Base-by-base conservation (phyloP, 1,140 invertebrate species). In the Dreissena rostriformis region DNA sequence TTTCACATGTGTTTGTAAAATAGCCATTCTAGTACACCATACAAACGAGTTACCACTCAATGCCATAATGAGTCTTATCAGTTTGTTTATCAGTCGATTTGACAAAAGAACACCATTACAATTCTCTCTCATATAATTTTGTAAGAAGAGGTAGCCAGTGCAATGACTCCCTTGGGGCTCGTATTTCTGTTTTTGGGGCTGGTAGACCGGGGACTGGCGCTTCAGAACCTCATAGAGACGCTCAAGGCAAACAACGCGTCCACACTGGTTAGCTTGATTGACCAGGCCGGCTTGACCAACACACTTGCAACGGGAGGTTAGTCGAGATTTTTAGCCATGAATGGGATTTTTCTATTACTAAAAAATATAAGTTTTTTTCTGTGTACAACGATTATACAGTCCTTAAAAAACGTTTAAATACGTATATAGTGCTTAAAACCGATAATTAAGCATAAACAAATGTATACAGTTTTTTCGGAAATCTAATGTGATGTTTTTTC, bases 281-380 rank as follows among this genome's bases (percentile, higher is more conserved):
- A 84, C 19, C 49, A 72, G 1, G 87, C 87, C n/a, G 86, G 86
- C 0, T 68, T 88, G 28, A 74, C 78, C 5, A 86, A 87, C 71
- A 82, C 85, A 15, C 66, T 88, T 8, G 81, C 61, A 63, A 63
- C 26, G 24, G 49, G 39, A 74, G 73, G 76, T 86, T 55, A n/a
- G 51, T 24, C 15, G n/a, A 19, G 57, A 24, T 61, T 39, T 39
- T 39, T 39, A 39, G 39, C 8, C 39, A 5, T 39, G 39, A 39
- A 39, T 39, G 39, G 2, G 39, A 8, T 39, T 8, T 39, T 39
- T n/a, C n/a, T n/a, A n/a, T n/a, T n/a, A n/a, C n/a, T n/a, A n/a
- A n/a, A n/a, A n/a, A n/a, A n/a, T n/a, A n/a, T n/a, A n/a, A n/a
- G n/a, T n/a, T n/a, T n/a, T n/a, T n/a, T n/a, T 39, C 4, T 39